phyloP scores from a whole-genome alignment of 1,140 invertebrate genomes.

The Anastatus disparis region DNA sequence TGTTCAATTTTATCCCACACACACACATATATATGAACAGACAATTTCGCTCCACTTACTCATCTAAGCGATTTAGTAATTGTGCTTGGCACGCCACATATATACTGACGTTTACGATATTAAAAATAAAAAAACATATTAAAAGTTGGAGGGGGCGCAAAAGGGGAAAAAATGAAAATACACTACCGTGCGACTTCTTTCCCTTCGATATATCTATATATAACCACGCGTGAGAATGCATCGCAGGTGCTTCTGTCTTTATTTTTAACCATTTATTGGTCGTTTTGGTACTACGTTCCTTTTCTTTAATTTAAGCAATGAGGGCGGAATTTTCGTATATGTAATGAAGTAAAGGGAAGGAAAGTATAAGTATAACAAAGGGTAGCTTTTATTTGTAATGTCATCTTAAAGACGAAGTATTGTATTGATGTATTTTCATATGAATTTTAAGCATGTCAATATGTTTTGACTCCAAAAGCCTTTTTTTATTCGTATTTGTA shows the following conservation, averaged over 20 bases:
- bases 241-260: constrained; percentile 54
- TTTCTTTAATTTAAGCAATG: not conserved
- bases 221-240: constrained; percentile 63
- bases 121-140: not conserved
- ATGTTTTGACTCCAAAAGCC: too few species aligned
- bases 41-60: constrained; percentile 32
- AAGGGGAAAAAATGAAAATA: constrained; percentile 43
- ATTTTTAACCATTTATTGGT: constrained; percentile 50
- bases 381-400: too few species aligned
- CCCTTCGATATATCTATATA: constrained; percentile 31
- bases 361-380: too few species aligned
- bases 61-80: constrained; percentile 39
- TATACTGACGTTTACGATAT: too few species aligned
- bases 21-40: constrained; percentile 3
- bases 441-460: too few species aligned
- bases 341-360: too few species aligned
- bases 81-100: constrained; percentile 15
- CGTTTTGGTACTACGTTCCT: too few species aligned
- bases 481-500: too few species aligned
- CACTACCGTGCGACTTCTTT: constrained; percentile 39
- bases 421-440: too few species aligned
- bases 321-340: too few species aligned
- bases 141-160: constrained; percentile 48
- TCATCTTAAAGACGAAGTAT: too few species aligned
- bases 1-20: not conserved